These are phyloP conservation scores for Operophtera brumata DNA, from an alignment of 2,888 invertebrate species.

Conservation along the genomic window DNA sequence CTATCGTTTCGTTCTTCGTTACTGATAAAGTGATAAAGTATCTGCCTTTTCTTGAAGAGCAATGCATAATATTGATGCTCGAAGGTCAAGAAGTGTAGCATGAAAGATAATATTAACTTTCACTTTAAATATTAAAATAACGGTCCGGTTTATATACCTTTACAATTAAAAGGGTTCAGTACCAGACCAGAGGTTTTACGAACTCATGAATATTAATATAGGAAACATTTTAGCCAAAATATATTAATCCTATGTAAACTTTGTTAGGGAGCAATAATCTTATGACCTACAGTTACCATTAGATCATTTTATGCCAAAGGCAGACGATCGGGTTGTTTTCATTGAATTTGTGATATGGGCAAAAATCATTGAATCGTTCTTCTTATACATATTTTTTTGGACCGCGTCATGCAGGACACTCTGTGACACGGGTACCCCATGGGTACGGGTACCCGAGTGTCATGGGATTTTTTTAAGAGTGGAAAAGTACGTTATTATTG, in stretches of 20 bases:
- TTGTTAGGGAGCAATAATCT: slow-evolving; percentile 1
- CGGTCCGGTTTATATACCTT: not conserved
- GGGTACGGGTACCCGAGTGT: too few species aligned
- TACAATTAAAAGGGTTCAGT: not conserved
- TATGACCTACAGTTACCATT: slow-evolving; percentile 10
- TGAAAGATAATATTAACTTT: not conserved
- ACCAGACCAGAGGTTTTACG: not conserved
- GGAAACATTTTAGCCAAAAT: slow-evolving; percentile 4
- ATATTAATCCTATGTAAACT: slow-evolving; percentile 5
- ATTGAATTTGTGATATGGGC: not conserved
- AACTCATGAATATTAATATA: slow-evolving; percentile 1
- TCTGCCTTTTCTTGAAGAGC: not conserved
- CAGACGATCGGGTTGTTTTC: slow-evolving; percentile 4
- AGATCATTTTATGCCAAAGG: not conserved
- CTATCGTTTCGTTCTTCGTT: not conserved
- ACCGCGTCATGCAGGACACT: not conserved
- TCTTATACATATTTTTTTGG: too few species aligned
- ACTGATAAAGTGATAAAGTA: not conserved
- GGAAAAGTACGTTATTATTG: too few species aligned
- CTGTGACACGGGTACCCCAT: too few species aligned
- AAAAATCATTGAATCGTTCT: too few species aligned
- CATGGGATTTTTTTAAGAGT: too few species aligned
- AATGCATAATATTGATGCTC: not conserved
- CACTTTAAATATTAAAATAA: not conserved
- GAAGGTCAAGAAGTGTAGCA: too few species aligned